Evolutionary conservation across 2,888 invertebrate species (phyloP), one percentile per base, ranked within the genome.

Genomic region (Cerceris rybyensis): DNA sequence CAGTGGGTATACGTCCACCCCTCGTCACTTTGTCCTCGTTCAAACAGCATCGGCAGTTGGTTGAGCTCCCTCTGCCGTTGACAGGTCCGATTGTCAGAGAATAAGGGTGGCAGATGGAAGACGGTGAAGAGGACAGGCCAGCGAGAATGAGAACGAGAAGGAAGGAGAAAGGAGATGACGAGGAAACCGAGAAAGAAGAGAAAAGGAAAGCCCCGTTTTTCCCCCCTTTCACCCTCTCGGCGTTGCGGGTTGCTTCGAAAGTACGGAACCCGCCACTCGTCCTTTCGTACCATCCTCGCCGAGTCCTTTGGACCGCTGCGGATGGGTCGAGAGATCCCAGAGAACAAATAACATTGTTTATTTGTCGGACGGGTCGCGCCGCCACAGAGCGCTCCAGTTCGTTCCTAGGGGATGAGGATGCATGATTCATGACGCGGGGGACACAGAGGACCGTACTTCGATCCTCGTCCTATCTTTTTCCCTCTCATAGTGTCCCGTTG

Each of bases 271-370:
- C 66, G 69, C 66, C 70, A 75, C 71, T 77, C 78, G 77, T 73
- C 78, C 83, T 84, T 80, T 77, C 75, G 82, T 61, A n/a, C 67
- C 54, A 68, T 78, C 75, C 85, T 72, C 63, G 14, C 54, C 68
- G 66, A 77, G 75, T 85, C 86, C 78, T 82, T 82, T 72, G 82
- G 80, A 81, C 80, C 82, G 73, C 72, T 70, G 78, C 73, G 80
- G 82, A 85, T 77, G 84, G 86, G 70, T 78, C 75, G 82, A 82
- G 82, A 82, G 81, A 83, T 84, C 83, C 81, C 82, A 69, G 82
- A 79, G 88, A 86, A 89, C 88, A 88, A 90, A 91, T 88, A 90
- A 89, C 89, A 88, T 90, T 90, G 90, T 90, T 91, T 90, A 90
- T 91, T 91, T 88, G 88, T 79, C 83, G 84, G 88, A 88, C 83